phyloP scores from a whole-genome alignment of 2,797 vertebrate species.

The Lophius americanus region DNA sequence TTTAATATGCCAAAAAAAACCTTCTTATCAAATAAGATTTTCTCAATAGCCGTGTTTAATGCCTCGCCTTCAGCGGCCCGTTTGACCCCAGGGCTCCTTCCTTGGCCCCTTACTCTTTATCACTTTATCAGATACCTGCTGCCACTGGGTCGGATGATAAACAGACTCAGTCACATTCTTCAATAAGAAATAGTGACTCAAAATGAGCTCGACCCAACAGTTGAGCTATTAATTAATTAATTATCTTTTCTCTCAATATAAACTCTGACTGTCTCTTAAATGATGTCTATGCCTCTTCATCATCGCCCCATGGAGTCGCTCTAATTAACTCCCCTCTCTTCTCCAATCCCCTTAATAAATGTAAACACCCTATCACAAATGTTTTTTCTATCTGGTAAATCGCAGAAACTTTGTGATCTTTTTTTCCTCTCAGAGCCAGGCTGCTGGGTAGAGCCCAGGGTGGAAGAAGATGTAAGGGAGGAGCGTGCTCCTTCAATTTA shows the following conservation, averaged over 20 bases:
- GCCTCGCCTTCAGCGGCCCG: too few species aligned
- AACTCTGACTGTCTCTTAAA: background rate
- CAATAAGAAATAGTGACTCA: too few species aligned
- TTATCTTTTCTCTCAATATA: background rate
- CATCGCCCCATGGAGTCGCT: background rate
- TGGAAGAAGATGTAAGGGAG: slow-evolving; percentile 41
- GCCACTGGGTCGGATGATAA: too few species aligned
- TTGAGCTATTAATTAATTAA: too few species aligned
- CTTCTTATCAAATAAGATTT: too few species aligned
- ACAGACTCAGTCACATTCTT: too few species aligned
- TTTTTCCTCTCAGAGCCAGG: slow-evolving; percentile 50
- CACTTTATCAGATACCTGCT: too few species aligned
- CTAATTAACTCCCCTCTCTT: slow-evolving; percentile 33
- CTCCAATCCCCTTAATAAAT: slow-evolving; percentile 10
- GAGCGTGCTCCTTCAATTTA: slow-evolving; percentile 35
- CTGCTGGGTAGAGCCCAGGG: slow-evolving; percentile 67
- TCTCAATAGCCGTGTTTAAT: too few species aligned
- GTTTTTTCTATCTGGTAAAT: slow-evolving; percentile 41
- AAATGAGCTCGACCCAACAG: too few species aligned
- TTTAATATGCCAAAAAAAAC: too few species aligned
- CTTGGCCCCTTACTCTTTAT: too few species aligned
- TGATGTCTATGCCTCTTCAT: background rate
- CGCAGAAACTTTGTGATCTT: slow-evolving; percentile 56
- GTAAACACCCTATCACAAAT: slow-evolving; percentile 11
- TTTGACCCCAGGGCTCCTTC: too few species aligned